These are phyloP conservation scores for Columba guinea DNA, from an alignment of 2,797 vertebrate species.

Conservation along the genomic window DNA sequence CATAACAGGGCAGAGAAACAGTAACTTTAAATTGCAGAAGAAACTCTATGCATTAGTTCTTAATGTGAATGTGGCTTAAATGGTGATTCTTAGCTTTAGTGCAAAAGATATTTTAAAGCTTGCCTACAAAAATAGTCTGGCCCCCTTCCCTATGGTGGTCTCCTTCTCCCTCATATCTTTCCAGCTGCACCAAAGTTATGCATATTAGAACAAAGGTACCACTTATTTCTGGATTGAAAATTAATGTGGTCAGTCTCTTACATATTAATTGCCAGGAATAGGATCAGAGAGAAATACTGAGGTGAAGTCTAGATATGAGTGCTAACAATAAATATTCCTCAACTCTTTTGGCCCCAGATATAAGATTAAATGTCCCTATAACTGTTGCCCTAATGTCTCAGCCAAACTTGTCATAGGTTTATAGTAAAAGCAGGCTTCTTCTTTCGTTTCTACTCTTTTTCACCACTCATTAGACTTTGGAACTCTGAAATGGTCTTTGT, in stretches of 20 bases:
- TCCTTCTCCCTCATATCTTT: background rate
- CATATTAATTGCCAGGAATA: conserved; percentile 11
- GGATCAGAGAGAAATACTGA: conserved; percentile 14
- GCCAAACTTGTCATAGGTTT: background rate
- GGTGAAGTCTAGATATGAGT: background rate
- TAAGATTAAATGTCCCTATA: conserved; percentile 16
- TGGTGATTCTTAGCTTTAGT: background rate
- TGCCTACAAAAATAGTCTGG: background rate
- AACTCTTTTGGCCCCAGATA: background rate
- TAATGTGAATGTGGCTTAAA: background rate
- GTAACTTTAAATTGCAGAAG: background rate
- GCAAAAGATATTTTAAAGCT: background rate
- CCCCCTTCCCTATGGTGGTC: background rate
- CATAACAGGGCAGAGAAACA: background rate
- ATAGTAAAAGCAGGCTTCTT: background rate
- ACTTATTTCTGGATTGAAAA: conserved; percentile 3
- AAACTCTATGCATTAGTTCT: background rate
- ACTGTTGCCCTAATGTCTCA: conserved; percentile 8
- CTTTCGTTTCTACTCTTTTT: background rate
- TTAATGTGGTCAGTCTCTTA: background rate
- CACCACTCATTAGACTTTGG: background rate
- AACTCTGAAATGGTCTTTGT: background rate
- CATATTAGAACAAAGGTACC: background rate
- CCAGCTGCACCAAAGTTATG: background rate
- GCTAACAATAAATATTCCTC: conserved; percentile 38